phyloP scores from a whole-genome alignment of 2,888 invertebrate species.

The Trichogramma evanescens region DNA sequence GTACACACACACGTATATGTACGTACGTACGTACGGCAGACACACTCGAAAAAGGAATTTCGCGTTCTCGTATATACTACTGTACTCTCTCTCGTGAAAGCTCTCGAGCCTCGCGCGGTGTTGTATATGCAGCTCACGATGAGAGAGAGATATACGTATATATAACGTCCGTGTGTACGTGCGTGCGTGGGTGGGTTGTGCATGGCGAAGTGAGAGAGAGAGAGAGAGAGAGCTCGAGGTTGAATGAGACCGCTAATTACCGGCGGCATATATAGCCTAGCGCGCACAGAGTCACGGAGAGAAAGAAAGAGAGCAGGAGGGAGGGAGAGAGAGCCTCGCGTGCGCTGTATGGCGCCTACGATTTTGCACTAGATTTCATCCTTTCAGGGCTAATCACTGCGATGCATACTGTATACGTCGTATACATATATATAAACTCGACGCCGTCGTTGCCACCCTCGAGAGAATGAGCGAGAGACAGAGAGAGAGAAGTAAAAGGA shows the following conservation, averaged over 20 bases:
- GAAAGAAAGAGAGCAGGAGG: too few species aligned
- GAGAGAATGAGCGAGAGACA: too few species aligned
- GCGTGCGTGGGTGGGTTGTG: too few species aligned
- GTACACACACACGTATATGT: too few species aligned
- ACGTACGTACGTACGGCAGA: too few species aligned
- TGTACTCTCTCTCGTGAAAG: conserved; percentile 19
- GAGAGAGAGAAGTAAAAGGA: too few species aligned
- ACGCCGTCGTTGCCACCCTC: too few species aligned
- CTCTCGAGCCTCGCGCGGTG: background rate
- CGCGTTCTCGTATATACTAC: background rate
- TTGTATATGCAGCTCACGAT: background rate
- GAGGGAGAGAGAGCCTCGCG: background rate
- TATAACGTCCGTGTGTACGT: too few species aligned
- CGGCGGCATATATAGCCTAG: background rate
- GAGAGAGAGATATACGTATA: background rate
- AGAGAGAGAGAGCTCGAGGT: conserved; percentile 2
- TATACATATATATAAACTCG: too few species aligned
- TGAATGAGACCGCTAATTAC: conserved; percentile 21
- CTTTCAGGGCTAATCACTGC: conserved; percentile 7
- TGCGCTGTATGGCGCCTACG: background rate
- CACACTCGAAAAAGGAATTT: background rate
- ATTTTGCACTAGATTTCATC: conserved; percentile 22
- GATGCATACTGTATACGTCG: background rate
- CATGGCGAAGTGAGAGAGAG: background rate
- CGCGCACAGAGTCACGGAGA: too few species aligned